Base-by-base conservation (phyloP, 2,888 invertebrate species). In the Choristoneura rosaceana region DNA sequence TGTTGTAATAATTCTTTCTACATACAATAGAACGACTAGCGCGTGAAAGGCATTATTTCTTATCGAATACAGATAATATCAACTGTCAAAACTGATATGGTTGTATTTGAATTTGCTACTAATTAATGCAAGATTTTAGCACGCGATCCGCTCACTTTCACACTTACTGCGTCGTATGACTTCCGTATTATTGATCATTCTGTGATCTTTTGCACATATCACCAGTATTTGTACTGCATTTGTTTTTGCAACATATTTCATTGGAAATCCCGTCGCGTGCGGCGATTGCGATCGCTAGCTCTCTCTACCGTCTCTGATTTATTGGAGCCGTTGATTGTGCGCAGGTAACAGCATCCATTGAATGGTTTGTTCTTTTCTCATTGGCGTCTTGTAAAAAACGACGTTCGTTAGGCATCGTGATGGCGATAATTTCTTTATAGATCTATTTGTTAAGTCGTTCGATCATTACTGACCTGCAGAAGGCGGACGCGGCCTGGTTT, bases 191-290 rank as follows among this genome's bases (percentile, higher is more conserved):
- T 76, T 76, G 80, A 78, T 78, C 74, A 78, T 81, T 81, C 81
- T 62, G 74, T 80, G 74, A 86, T 85, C 83, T 85, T 79, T 78
- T 77, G 75, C 78, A 71, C 70, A 74, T 75, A 74, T 76, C 76
- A 34, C 12, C 64, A 38, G 47, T 45, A 71, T 67, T 76, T 75
- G 78, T 76, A 77, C 76, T 73, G 76, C 78, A 76, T 74, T 75
- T 62, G 77, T 81, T 82, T 85, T 85, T 85, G 82, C 83, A 78
- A 86, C 83, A 86, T 88, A 84, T 86, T 87, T 87, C 87, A 87
- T 88, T 90, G 87, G 90, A 90, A 90, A 91, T 89, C 89, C 85
- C 81, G 78, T 88, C 80, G 92, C 90, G 90, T 90, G 90, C 80
- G 78, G 58, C 73, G 52, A 69, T 76, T 77, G 71, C 74, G 74